phyloP scores from a whole-genome alignment of 2,113 vertebrate species.

The Thalassarche chlororhynchos region DNA sequence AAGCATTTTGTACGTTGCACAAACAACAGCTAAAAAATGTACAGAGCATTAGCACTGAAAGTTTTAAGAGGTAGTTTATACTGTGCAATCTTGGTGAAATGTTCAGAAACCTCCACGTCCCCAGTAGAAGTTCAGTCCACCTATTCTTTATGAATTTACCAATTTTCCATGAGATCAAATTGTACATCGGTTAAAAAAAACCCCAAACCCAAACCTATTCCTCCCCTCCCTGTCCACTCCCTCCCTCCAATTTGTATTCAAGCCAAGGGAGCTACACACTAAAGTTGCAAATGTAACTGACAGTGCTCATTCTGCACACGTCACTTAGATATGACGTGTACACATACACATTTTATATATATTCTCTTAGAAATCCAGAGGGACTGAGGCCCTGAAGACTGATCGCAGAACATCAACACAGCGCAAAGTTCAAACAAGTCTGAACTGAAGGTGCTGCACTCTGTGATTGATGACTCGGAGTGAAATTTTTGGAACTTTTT shows the following conservation, averaged over 20 bases:
- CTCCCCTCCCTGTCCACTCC: not conserved
- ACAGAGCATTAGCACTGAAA: not conserved
- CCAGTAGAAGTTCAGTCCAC: not conserved
- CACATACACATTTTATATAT: not conserved
- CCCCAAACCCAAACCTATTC: not conserved
- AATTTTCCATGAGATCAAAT: not conserved
- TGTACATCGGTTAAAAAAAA: not conserved
- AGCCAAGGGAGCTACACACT: not conserved
- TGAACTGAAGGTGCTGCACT: not conserved
- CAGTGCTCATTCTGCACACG: not conserved
- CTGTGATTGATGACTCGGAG: rapidly evolving
- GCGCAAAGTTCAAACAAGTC: not conserved
- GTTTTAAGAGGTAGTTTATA: not conserved
- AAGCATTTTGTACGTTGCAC: not conserved
- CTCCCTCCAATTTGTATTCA: not conserved
- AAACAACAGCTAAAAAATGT: not conserved
- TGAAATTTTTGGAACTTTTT: not conserved
- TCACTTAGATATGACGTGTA: not conserved
- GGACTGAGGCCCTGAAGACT: not conserved
- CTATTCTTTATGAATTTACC: not conserved
- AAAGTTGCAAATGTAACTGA: not conserved
- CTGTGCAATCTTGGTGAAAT: not conserved
- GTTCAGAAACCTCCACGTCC: not conserved
- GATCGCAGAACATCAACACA: not conserved
- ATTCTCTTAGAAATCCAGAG: not conserved